Evolutionary conservation across 1,140 invertebrate genomes (phyloP).

Genomic region (Penaeus vannamei): DNA sequence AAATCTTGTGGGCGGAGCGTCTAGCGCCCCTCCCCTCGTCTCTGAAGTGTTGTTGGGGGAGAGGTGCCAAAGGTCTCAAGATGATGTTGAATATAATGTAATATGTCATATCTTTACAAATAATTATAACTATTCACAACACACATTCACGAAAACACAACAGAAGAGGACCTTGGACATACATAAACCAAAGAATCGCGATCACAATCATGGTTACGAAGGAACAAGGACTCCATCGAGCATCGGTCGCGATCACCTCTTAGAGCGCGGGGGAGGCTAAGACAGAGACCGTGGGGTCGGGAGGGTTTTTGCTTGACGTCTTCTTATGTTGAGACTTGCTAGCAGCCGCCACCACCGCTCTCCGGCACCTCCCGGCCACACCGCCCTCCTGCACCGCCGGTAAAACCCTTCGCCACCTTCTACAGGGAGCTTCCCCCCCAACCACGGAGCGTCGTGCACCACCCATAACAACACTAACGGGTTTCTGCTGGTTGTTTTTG

Average conservation of each 20-base stretch:
- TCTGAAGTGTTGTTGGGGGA: conserved; percentile 58
- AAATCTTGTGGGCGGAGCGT: conserved; percentile 47
- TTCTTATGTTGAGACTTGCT: conserved; percentile 66
- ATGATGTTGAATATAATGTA: conserved; percentile 27
- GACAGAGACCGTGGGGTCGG: conserved; percentile 62
- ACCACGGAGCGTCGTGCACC: conserved; percentile 10
- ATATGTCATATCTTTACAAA: conserved; percentile 43
- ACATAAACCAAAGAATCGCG: background rate
- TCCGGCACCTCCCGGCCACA: conserved; percentile 54
- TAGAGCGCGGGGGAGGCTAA: conserved; percentile 63
- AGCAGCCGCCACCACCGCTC: conserved; percentile 56
- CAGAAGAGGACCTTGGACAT: conserved; percentile 1
- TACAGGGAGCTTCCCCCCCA: conserved; percentile 50
- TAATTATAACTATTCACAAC: conserved; percentile 47
- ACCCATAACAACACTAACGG: conserved; percentile 38
- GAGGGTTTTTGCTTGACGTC: conserved; percentile 65
- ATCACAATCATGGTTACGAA: background rate
- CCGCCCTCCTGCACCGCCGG: conserved; percentile 55
- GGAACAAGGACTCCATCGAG: conserved; percentile 40
- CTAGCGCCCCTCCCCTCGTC: conserved; percentile 56
- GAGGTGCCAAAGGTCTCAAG: conserved; percentile 53
- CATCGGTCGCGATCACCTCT: conserved; percentile 58
- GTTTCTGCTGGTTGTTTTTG: conserved; percentile 35
- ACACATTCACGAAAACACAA: conserved; percentile 29
- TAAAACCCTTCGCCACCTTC: conserved; percentile 49